Conservation (phyloP, 2,113 vertebrate species). For the Protomyctophum bolini region DNA sequence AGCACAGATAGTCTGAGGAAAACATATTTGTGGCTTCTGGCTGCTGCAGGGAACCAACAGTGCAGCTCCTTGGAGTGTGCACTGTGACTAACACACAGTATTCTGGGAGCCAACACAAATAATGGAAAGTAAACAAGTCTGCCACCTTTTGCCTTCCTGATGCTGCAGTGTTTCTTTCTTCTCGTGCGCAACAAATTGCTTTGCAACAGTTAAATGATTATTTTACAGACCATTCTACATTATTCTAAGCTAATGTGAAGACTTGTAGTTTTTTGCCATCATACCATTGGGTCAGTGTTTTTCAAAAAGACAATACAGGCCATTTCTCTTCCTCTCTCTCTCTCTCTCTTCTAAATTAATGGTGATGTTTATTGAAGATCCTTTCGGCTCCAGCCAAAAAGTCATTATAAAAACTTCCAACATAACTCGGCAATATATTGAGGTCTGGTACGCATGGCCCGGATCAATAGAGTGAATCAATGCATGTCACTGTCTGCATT, state of each 20-base stretch:
- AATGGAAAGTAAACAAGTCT: slow-evolving; percentile 56
- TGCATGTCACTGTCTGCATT: slow-evolving; percentile 65
- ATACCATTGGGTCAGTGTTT: neutral
- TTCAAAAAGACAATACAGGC: slow-evolving; percentile 16
- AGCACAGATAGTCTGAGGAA: neutral
- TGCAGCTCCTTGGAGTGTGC: slow-evolving; percentile 16
- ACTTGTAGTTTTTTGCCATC: neutral
- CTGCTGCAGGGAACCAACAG: slow-evolving; percentile 17
- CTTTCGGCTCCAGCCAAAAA: slow-evolving; percentile 54
- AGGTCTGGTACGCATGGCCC: slow-evolving; percentile 62
- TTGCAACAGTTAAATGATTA: slow-evolving; percentile 19
- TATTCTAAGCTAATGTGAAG: slow-evolving; percentile 19
- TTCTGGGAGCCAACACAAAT: slow-evolving; percentile 38
- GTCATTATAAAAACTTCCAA: slow-evolving; percentile 69
- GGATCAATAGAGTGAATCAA: slow-evolving; percentile 65
- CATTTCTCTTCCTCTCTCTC: slow-evolving; percentile 24
- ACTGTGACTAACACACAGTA: slow-evolving; percentile 40
- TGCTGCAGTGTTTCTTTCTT: slow-evolving; percentile 8
- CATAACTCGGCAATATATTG: slow-evolving; percentile 69
- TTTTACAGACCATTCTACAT: slow-evolving; percentile 11
- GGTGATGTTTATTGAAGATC: slow-evolving; percentile 61
- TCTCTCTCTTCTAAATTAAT: slow-evolving; percentile 37
- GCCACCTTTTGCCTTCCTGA: slow-evolving; percentile 38
- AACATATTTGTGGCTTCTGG: neutral
- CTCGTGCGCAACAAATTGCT: slow-evolving; percentile 40